These are phyloP conservation scores for Apeira syringaria DNA, from an alignment of 2,888 invertebrate genomes.

Conservation along the genomic window DNA sequence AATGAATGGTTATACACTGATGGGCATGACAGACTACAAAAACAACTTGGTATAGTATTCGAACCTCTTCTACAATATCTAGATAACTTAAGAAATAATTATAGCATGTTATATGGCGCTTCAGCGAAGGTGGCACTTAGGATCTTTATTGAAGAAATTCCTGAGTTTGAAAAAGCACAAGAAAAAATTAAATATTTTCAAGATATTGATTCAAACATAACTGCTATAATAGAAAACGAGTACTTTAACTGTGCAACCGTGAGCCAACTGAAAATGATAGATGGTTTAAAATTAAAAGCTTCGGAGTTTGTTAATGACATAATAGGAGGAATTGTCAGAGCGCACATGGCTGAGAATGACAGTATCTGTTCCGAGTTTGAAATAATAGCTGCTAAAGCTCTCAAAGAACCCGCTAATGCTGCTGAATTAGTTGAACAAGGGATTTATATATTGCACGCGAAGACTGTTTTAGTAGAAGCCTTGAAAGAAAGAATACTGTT, in stretches of 20 bases:
- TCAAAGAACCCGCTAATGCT: slow-evolving; percentile 90
- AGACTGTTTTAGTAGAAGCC: slow-evolving; percentile 87
- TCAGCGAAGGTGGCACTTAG: slow-evolving; percentile 71
- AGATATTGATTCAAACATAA: slow-evolving; percentile 83
- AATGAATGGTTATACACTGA: slow-evolving; percentile 82
- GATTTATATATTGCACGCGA: slow-evolving; percentile 91
- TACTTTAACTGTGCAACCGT: slow-evolving; percentile 87
- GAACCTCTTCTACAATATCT: slow-evolving; percentile 83
- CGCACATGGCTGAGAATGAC: slow-evolving; percentile 86
- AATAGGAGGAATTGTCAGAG: slow-evolving; percentile 84
- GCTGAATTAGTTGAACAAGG: slow-evolving; percentile 92
- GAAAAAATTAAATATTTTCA: slow-evolving; percentile 85
- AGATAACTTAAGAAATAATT: slow-evolving; percentile 76
- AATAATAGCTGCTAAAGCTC: slow-evolving; percentile 86
- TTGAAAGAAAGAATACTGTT: slow-evolving; percentile 88
- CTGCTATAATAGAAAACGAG: slow-evolving; percentile 85
- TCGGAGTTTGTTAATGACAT: slow-evolving; percentile 84
- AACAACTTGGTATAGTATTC: slow-evolving; percentile 80
- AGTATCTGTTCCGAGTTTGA: slow-evolving; percentile 89
- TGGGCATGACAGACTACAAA: slow-evolving; percentile 76
- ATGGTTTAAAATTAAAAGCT: slow-evolving; percentile 83
- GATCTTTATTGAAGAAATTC: slow-evolving; percentile 73
- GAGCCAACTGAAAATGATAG: slow-evolving; percentile 85
- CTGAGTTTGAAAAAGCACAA: slow-evolving; percentile 84
- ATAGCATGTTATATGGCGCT: slow-evolving; percentile 80